Evolutionary conservation across 2,797 vertebrate species (phyloP).

Genomic region (Lacerta bilineata): DNA sequence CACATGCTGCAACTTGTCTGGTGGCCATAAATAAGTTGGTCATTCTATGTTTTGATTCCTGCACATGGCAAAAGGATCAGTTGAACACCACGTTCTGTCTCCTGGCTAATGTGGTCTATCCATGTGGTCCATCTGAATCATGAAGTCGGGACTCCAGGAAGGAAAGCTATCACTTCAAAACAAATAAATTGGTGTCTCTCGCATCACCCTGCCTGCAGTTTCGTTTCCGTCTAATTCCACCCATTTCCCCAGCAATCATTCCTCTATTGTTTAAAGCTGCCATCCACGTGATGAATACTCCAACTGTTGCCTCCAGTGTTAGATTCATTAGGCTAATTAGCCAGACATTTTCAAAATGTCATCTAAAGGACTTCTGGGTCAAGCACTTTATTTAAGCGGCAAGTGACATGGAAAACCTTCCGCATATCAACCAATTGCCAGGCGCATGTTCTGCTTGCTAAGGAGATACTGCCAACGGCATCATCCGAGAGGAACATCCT

Average conservation of each 20-base stretch:
- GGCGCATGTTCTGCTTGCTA: background rate
- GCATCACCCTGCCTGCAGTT: background rate
- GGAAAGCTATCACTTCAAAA: background rate
- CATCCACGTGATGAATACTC: constrained; percentile 25
- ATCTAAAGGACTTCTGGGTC: constrained; percentile 47
- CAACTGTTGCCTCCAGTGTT: constrained; percentile 19
- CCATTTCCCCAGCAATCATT: background rate
- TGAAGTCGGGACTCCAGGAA: background rate
- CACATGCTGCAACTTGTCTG: no score
- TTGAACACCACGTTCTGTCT: background rate
- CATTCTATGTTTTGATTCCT: background rate
- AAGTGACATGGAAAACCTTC: background rate
- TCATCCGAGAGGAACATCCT: no score
- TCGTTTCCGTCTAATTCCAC: background rate
- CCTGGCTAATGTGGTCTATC: background rate
- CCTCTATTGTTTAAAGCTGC: constrained; percentile 1
- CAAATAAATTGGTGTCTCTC: no score
- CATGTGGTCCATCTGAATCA: background rate
- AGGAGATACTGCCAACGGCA: background rate
- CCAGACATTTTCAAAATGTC: constrained; percentile 47
- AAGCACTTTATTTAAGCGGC: constrained; percentile 15
- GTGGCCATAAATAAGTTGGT: no score
- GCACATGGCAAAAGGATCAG: background rate
- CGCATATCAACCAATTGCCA: background rate
- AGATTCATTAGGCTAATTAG: constrained; percentile 58